Evolutionary conservation across 2,797 vertebrate genomes (phyloP), one percentile per base, ranked within the genome.

Genomic region (Manis pentadactyla): DNA sequence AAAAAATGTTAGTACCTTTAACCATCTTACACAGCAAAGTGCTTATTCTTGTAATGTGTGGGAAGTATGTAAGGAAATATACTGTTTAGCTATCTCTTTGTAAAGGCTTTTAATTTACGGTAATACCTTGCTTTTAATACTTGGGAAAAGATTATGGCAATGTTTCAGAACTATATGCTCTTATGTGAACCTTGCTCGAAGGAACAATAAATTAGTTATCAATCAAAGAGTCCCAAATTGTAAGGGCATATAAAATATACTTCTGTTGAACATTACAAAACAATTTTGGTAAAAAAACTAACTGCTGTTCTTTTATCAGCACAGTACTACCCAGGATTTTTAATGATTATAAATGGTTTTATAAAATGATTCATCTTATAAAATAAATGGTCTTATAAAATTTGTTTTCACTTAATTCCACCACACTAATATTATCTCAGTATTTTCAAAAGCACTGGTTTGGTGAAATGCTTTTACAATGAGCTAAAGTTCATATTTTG

Each of bases 401-500:
- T 21, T 11, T 73, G 17, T 25, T 75, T 51, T 84, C 39, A 12
- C 51, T n/a, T 78, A 93, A 96, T 90, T 69, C 23, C 90, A 53
- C 53, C 59, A 90, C 8, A 92, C 8, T 92, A 87, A 82, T 34
- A 93, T 61, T 78, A 89, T 34, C 42, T 90, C 46, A 61, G 2
- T 77, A 90, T 69, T 96, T 95, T 82, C 39, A 90, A 71, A 71
- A 87, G 46, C 23, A 94, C 14, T 77, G 8, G 21, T 91, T 29
- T 92, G 42, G 13, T 90, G 61, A 96, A 93, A 85, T 53, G 13
- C 23, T 95, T 81, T 93, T 61, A 77, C 92, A 87, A 64, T 87
- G 18, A 82, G 61, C 21, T 64, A 89, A 55, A 90, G 53, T 86
- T 88, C 13, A 6, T 59, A 94, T 75, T 68, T 78, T 25, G 51